Conservation (phyloP, 1,140 invertebrate species). For the Zaprionus lachaisei region DNA sequence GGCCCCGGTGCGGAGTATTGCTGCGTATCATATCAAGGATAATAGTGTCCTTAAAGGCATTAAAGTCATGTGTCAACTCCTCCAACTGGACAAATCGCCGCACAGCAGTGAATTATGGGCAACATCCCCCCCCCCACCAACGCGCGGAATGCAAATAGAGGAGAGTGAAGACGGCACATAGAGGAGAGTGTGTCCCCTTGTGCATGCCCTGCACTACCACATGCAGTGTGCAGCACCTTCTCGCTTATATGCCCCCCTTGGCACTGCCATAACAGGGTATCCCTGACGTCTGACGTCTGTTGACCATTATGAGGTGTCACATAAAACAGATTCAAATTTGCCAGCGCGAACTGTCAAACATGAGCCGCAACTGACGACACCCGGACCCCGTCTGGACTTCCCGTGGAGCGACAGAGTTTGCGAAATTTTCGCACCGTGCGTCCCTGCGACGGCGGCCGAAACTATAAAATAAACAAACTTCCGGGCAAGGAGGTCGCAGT, state of each 20-base stretch:
- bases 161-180: too few species aligned
- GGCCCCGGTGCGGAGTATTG: conserved; percentile 17
- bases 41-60: conserved; percentile 47
- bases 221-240: too few species aligned
- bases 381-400: conserved; percentile 42
- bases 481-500: conserved; percentile 35
- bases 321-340: conserved; percentile 60
- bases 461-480: conserved; percentile 84
- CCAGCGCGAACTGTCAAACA: conserved; percentile 29
- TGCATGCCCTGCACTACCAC: too few species aligned
- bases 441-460: conserved; percentile 59
- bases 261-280: conserved; percentile 9
- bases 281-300: background rate
- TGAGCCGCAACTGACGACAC: conserved; percentile 37
- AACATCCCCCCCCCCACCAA: background rate
- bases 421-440: conserved; percentile 66
- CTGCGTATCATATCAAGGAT: conserved; percentile 23
- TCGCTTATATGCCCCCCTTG: too few species aligned
- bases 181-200: too few species aligned
- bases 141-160: background rate
- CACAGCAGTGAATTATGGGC: conserved; percentile 36
- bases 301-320: conserved; percentile 46
- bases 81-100: conserved; percentile 39
- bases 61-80: conserved; percentile 46
- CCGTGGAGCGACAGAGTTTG: conserved; percentile 53